phyloP scores from a whole-genome alignment of 1,140 invertebrate genomes.

The Chrysopa pallens region DNA sequence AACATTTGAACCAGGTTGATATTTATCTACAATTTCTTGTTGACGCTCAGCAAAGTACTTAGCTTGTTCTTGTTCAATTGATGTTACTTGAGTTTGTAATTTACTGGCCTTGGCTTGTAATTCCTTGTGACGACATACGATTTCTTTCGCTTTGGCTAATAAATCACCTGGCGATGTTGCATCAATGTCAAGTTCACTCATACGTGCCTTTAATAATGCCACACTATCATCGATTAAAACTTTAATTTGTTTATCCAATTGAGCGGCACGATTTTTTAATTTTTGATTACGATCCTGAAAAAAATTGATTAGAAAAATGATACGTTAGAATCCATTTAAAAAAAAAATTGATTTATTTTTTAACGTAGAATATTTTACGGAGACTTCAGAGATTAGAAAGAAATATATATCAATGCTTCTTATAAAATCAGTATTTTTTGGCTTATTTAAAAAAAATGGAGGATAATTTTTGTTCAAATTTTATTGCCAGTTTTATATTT shows the following conservation, averaged over 20 bases:
- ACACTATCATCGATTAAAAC: conserved; percentile 82
- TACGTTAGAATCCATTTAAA: too few relatives aligned
- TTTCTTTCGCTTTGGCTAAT: conserved; percentile 78
- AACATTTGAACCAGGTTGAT: conserved; percentile 27
- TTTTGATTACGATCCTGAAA: conserved; percentile 59
- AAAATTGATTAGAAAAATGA: background rate
- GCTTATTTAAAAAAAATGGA: too few relatives aligned
- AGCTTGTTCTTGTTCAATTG: conserved; percentile 49
- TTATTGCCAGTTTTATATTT: too few relatives aligned
- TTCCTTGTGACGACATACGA: conserved; percentile 79
- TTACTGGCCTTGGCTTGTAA: conserved; percentile 69
- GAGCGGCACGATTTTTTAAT: conserved; percentile 56
- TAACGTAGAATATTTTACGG: too few relatives aligned
- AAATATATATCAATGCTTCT: too few relatives aligned
- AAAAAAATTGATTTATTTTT: too few relatives aligned
- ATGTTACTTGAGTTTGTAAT: conserved; percentile 52
- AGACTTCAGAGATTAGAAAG: too few relatives aligned
- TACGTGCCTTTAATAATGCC: conserved; percentile 69
- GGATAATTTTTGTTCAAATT: too few relatives aligned
- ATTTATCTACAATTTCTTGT: conserved; percentile 48
- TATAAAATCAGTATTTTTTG: too few relatives aligned
- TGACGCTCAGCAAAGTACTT: conserved; percentile 44
- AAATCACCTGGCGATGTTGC: conserved; percentile 66
- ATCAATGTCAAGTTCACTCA: conserved; percentile 79
- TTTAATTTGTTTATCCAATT: conserved; percentile 81